Evolutionary conservation across 2,113 vertebrate genomes (phyloP).

Genomic region (Dromas ardeola): DNA sequence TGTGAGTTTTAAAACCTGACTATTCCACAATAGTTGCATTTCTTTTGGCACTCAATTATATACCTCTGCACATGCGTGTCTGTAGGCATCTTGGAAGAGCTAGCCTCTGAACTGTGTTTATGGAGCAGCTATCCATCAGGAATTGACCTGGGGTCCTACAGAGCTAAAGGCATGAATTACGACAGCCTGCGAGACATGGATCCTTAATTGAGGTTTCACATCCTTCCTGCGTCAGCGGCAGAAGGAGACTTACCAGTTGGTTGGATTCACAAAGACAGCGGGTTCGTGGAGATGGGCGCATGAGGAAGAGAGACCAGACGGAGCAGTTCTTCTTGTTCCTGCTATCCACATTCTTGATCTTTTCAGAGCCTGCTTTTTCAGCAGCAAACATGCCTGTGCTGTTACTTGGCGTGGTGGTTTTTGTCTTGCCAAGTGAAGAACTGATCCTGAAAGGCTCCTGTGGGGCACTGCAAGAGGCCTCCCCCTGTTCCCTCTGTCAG

Average conservation of each 20-base stretch:
- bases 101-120: background rate
- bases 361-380: conserved; percentile 20
- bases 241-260: conserved; percentile 8
- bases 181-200: background rate
- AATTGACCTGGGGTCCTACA: background rate
- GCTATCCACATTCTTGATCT: conserved; percentile 1
- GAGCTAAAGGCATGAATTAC: background rate
- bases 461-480: background rate
- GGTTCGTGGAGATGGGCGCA: background rate
- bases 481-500: background rate
- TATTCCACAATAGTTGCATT: background rate
- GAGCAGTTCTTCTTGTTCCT: conserved; percentile 62
- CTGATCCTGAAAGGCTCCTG: background rate
- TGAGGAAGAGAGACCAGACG: conserved; percentile 17
- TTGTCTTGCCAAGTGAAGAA: background rate
- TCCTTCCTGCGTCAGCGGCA: background rate
- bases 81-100: background rate
- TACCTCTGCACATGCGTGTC: background rate
- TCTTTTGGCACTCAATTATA: background rate
- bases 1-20: background rate
- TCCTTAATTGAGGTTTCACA: background rate
- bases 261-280: background rate
- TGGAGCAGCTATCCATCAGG: background rate
- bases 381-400: conserved; percentile 1
- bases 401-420: background rate